A percentile compares a stretch with the other conserved stretches of the same genome.
phyloP scores from a whole-genome alignment of 35 echinoderm and acorn worm species.

The Stichopus chloronotus region DNA sequence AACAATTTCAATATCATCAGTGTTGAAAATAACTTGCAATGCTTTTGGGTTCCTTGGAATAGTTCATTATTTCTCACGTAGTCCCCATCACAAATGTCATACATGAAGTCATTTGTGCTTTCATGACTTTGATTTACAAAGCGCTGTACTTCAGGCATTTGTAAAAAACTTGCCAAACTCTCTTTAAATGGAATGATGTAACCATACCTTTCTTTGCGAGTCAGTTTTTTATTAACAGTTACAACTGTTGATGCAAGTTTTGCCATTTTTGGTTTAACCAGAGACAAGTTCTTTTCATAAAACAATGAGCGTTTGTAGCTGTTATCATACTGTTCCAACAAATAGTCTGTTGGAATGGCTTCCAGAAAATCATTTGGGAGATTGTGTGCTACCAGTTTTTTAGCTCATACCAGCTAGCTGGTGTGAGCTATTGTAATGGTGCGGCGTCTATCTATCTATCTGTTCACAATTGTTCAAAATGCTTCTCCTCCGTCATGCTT shows the following conservation, averaged over 20 bases:
- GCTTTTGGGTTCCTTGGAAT: background rate
- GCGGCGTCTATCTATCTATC: too few species aligned
- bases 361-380: constrained; percentile 25
- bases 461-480: too few species aligned
- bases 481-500: too few species aligned
- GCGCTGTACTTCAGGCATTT: constrained; percentile 29
- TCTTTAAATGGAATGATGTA: constrained; percentile 6
- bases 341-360: background rate
- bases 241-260: constrained; percentile 18
- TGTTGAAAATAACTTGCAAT: constrained; percentile 13
- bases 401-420: too few species aligned
- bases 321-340: background rate
- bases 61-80: constrained; percentile 33
- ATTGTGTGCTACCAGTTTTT: background rate
- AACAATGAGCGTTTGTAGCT: constrained; percentile 16
- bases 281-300: constrained; percentile 16
- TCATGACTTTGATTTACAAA: background rate
- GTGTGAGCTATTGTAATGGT: too few species aligned
- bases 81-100: constrained; percentile 53
- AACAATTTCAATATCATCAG: constrained; percentile 71
- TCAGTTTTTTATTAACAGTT: constrained; percentile 17
- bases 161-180: background rate
- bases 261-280: constrained; percentile 32
- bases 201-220: background rate
- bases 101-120: constrained; percentile 46